Percentiles rank a stretch among this genome's conserved stretches.
These are phyloP conservation scores for Sorex araneus DNA, from an alignment of 2,113 vertebrate genomes.

Conservation along the genomic window DNA sequence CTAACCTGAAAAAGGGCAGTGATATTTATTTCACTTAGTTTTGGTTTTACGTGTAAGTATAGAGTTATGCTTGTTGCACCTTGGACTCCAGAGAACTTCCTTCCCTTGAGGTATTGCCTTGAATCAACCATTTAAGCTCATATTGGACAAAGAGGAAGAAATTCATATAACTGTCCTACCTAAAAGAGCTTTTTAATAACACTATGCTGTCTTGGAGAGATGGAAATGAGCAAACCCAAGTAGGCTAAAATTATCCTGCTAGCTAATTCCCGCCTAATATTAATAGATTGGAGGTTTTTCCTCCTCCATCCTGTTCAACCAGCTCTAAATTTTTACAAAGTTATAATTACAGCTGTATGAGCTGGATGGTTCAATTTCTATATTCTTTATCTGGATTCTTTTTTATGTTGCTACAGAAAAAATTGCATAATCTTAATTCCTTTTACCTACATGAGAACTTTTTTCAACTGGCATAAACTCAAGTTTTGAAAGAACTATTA, in stretches of 20 bases:
- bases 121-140: background rate
- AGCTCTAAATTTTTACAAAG: slow-evolving; percentile 1
- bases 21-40: background rate
- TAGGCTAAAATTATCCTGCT: background rate
- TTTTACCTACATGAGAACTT: slow-evolving; percentile 14
- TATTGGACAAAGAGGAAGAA: background rate
- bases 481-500: background rate
- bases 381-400: background rate
- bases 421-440: background rate
- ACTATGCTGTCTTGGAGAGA: background rate
- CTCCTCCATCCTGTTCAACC: background rate
- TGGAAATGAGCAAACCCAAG: background rate
- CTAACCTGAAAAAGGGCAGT: background rate
- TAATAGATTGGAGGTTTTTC: background rate
- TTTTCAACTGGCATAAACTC: slow-evolving; percentile 34
- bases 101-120: background rate
- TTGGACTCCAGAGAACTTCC: background rate
- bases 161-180: background rate
- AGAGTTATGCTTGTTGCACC: background rate
- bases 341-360: slow-evolving; percentile 2
- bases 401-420: background rate
- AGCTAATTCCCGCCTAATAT: background rate
- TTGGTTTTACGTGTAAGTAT: background rate
- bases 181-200: background rate
- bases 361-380: background rate